phyloP scores from a whole-genome alignment of 2,888 invertebrate genomes.

The Andrena fulva region DNA sequence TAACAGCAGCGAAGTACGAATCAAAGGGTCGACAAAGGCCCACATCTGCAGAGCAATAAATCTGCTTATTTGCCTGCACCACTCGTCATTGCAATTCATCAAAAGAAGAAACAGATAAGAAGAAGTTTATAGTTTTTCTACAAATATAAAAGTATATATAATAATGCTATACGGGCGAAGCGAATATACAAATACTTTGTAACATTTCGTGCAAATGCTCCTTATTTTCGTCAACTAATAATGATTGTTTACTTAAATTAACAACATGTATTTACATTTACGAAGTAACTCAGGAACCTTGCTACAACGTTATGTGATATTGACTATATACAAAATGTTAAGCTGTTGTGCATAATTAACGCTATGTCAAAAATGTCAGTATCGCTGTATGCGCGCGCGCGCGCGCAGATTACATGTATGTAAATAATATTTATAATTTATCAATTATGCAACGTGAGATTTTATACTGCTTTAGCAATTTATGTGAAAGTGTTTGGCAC shows the following conservation, averaged over 20 bases:
- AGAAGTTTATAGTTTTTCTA: slow-evolving; percentile 43
- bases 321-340: slow-evolving; percentile 8
- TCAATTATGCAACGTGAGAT: background rate
- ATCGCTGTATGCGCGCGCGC: background rate
- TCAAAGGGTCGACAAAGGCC: background rate
- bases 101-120: background rate
- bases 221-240: background rate
- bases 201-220: background rate
- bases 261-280: background rate
- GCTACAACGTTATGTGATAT: background rate
- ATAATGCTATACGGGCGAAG: slow-evolving; percentile 7
- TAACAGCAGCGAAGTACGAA: background rate
- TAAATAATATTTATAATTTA: slow-evolving; percentile 6
- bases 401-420: background rate
- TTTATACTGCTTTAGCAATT: slow-evolving; percentile 21
- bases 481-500: slow-evolving; percentile 26
- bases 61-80: slow-evolving; percentile 3
- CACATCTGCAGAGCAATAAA: slow-evolving; percentile 8
- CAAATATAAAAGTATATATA: slow-evolving; percentile 14
- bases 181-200: slow-evolving; percentile 28
- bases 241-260: background rate
- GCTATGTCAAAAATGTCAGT: slow-evolving; percentile 12
- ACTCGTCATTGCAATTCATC: background rate
- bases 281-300: background rate
- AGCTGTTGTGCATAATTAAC: background rate